A percentile compares a stretch with the other conserved stretches of the same genome.
Evolutionary conservation across 2,888 invertebrate species (phyloP).

Genomic region (Choristoneura rosaceana): DNA sequence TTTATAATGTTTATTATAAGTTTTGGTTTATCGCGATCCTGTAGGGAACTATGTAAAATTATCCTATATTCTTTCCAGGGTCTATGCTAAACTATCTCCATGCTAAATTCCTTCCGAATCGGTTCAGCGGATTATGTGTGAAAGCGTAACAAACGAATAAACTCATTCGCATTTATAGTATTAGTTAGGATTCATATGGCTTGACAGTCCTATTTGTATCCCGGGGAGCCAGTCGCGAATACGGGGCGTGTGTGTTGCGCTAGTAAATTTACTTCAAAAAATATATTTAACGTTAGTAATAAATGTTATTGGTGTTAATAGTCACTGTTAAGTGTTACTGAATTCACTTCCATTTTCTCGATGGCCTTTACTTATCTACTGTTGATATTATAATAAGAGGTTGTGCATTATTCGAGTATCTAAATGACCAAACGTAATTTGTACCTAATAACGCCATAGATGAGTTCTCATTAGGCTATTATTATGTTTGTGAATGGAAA

Average conservation of each 20-base stretch:
- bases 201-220: too few species aligned
- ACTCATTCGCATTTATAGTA: too few species aligned
- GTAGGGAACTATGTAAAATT: too few species aligned
- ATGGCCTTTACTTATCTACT: conserved; percentile 42
- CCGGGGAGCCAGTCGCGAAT: too few species aligned
- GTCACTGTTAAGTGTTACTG: conserved; percentile 36
- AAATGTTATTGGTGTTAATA: conserved; percentile 30
- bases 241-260: too few species aligned
- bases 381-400: conserved; percentile 41
- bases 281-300: not conserved
- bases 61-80: too few species aligned
- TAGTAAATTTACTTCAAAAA: not conserved
- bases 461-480: conserved; percentile 10
- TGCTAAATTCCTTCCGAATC: too few species aligned
- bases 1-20: not conserved
- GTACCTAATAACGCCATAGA: not conserved
- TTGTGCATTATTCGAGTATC: conserved; percentile 29
- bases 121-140: too few species aligned
- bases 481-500: conserved; percentile 13
- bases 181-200: too few species aligned
- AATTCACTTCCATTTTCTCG: conserved; percentile 37
- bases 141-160: too few species aligned
- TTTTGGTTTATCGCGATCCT: not conserved
- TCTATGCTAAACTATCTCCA: too few species aligned
- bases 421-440: conserved; percentile 27